phyloP scores from a whole-genome alignment of 2,888 invertebrate genomes.

The Dysmachus trigonus region DNA sequence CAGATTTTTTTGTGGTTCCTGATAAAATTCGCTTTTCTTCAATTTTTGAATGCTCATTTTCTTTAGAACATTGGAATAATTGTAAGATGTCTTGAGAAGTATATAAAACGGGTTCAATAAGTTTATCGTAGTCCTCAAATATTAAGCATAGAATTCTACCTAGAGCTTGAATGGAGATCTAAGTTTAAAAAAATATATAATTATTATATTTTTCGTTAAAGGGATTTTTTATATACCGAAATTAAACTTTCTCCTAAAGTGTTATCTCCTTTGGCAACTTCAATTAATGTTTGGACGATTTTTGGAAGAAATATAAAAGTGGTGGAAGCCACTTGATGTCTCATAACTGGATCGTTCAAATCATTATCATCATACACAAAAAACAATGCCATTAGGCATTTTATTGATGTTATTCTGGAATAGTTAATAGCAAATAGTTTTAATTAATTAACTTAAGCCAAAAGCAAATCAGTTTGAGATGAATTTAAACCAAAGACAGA shows the following conservation, averaged over 20 bases:
- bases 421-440: neutral
- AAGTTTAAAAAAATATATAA: conserved; percentile 23
- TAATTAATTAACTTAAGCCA: neutral
- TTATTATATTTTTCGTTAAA: neutral
- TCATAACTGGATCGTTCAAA: conserved; percentile 66
- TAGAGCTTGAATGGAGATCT: conserved; percentile 58
- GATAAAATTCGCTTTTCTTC: conserved; percentile 53
- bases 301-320: conserved; percentile 71
- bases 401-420: conserved; percentile 66
- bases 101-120: conserved; percentile 53
- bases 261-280: conserved; percentile 67
- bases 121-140: conserved; percentile 59
- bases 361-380: conserved; percentile 69
- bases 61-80: conserved; percentile 45
- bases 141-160: conserved; percentile 59
- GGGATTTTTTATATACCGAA: conserved; percentile 61
- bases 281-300: conserved; percentile 66
- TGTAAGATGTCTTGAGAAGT: conserved; percentile 53
- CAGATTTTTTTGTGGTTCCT: conserved; percentile 51
- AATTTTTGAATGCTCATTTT: neutral
- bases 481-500: too few relatives aligned
- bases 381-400: conserved; percentile 72
- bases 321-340: conserved; percentile 68
- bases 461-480: too few relatives aligned
- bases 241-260: conserved; percentile 69